Conservation (phyloP, 35 echinoderm and acorn worm species). For the Apostichopus parvimensis region DNA sequence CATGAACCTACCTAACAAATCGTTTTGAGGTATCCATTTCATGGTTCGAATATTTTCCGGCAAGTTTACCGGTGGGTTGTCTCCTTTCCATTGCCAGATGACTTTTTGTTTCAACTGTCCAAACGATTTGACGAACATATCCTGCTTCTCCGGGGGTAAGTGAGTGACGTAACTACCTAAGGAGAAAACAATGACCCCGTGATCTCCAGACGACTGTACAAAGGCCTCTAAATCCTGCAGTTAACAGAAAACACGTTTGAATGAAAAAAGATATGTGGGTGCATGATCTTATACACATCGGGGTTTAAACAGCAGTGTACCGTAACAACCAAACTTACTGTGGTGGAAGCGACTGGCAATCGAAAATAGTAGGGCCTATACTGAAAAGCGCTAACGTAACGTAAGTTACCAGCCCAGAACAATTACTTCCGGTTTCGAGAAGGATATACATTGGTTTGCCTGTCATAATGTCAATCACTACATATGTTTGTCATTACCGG, state of each 20-base stretch:
- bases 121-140: conserved; percentile 35
- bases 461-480: no score
- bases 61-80: conserved; percentile 7
- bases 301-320: no score
- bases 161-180: conserved; percentile 56
- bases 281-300: not conserved
- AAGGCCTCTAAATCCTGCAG: not conserved
- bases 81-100: conserved; percentile 56
- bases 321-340: no score
- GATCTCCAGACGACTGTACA: conserved; percentile 47
- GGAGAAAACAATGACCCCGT: conserved; percentile 58
- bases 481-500: no score
- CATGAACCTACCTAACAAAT: conserved; percentile 54
- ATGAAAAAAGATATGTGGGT: not conserved
- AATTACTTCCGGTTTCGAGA: no score
- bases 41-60: conserved; percentile 49
- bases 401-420: no score
- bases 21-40: conserved; percentile 72
- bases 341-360: no score
- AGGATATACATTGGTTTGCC: no score
- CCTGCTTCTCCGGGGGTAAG: not conserved
- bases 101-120: conserved; percentile 40
- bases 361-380: no score
- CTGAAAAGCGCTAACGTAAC: no score
- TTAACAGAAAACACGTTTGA: conserved; percentile 37